Evolutionary conservation across 2,113 vertebrate species (phyloP).

Genomic region (Artemisiospiza belli): DNA sequence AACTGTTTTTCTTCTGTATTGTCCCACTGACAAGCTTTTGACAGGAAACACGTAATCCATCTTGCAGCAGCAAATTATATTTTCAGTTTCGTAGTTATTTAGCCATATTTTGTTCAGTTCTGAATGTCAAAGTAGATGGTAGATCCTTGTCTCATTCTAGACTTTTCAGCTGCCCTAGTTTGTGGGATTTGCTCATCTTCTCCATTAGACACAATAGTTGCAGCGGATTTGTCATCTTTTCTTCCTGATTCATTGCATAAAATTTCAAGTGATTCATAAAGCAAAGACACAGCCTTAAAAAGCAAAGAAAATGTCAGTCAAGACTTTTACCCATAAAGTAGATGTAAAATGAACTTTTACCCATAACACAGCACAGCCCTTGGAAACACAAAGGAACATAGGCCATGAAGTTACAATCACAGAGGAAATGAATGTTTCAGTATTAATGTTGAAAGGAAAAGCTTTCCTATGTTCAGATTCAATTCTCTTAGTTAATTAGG

Average conservation of each 20-base stretch:
- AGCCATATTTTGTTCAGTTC: neutral
- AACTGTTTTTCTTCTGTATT: neutral
- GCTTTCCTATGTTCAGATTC: neutral
- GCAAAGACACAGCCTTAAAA: constrained; percentile 55
- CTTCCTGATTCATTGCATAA: constrained; percentile 29
- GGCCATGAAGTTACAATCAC: neutral
- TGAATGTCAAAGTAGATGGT: neutral
- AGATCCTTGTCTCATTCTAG: neutral
- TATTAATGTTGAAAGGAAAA: neutral
- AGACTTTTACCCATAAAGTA: neutral
- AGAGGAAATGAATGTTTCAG: neutral
- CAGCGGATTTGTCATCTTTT: constrained; percentile 7
- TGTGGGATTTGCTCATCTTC: neutral
- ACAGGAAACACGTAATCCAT: neutral
- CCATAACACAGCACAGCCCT: neutral
- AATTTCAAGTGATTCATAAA: constrained; percentile 59
- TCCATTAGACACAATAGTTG: neutral
- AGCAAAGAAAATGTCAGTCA: constrained; percentile 12
- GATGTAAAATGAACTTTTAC: neutral
- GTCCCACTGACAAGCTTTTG: neutral
- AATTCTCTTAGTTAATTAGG: neutral
- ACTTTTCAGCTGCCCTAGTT: neutral
- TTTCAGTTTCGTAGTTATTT: neutral
- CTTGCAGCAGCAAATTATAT: neutral
- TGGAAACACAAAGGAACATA: neutral